These are phyloP conservation scores for Chiroxiphia lanceolata DNA, from an alignment of 2,797 vertebrate genomes.

Conservation along the genomic window DNA sequence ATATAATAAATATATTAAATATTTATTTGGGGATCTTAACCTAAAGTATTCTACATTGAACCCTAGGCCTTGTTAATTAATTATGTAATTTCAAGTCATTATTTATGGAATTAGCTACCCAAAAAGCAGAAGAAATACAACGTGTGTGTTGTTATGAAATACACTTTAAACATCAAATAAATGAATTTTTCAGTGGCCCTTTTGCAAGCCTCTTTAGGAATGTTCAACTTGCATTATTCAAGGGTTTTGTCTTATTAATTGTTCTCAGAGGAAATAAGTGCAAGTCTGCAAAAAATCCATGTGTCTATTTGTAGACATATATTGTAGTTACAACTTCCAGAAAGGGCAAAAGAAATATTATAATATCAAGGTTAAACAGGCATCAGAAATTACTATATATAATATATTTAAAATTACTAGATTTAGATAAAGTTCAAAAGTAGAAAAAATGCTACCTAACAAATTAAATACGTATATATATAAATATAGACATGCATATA, in stretches of 20 bases:
- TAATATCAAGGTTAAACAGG: constrained; percentile 20
- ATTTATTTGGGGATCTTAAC: constrained; percentile 23
- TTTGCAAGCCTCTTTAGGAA: constrained; percentile 41
- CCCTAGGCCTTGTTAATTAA: not conserved
- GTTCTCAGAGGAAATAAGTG: constrained; percentile 28
- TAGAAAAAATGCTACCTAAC: not conserved
- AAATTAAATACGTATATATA: not conserved
- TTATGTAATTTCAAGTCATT: constrained; percentile 57
- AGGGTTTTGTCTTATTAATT: constrained; percentile 40
- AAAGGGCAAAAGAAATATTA: not conserved
- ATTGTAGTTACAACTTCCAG: not conserved
- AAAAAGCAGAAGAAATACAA: not conserved
- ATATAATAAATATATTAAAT: too few species aligned
- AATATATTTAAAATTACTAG: not conserved
- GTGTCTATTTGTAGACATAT: not conserved
- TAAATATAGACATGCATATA: not conserved
- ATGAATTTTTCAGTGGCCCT: constrained; percentile 13
- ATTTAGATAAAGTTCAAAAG: not conserved
- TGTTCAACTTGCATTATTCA: constrained; percentile 33
- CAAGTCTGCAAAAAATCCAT: constrained; percentile 32
- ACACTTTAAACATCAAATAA: constrained; percentile 1
- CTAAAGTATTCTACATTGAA: constrained; percentile 33
- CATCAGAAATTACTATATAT: not conserved
- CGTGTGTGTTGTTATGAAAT: not conserved
- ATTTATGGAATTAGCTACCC: constrained; percentile 56